Evolutionary conservation across 2,888 invertebrate species (phyloP), one percentile per base, ranked within the genome.

Genomic region (Lochmaea capreae): DNA sequence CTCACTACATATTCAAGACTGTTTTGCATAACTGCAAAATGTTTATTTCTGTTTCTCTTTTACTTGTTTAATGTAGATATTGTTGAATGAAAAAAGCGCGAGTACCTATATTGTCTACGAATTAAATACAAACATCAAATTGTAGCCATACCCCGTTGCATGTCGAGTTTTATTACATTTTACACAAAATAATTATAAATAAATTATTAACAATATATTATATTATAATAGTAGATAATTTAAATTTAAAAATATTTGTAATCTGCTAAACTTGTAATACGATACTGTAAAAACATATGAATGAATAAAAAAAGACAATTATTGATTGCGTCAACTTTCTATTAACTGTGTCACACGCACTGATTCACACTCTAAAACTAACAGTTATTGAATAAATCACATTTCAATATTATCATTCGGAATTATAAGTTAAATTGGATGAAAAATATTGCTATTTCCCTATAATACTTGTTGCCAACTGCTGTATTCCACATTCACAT

Each of bases 111-210:
- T 78, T 77, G 79, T 78, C 73, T 75, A 73, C 76, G 73, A 74
- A 77, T 77, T 76, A 73, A 74, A 74, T 71, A 76, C 62, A 63
- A 73, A 71, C 58, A 69, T 70, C 54, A 76, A 62, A 72, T 71
- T 72, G 68, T 84, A 84, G 85, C 86, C 86, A 86, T 86, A 86
- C 85, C 85, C 84, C 85, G 86, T 86, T 87, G 86, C 86, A 86
- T 87, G 86, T 86, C 84, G 63, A 83, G 84, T 86, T 86, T 86
- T 86, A 86, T 85, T 86, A 86, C 85, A 86, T 86, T 86, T 86
- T 87, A 86, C 86, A 86, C 86, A 86, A 85, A 84, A 84, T 85
- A 85, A 85, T 83, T 84, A 85, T 85, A 80, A 82, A 83, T 82
- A 81, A 83, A 83, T 85, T 85, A 85, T 85, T 84, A 85, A 84